Conservation (phyloP, 2,888 invertebrate genomes). For the Dasypolia templi region DNA sequence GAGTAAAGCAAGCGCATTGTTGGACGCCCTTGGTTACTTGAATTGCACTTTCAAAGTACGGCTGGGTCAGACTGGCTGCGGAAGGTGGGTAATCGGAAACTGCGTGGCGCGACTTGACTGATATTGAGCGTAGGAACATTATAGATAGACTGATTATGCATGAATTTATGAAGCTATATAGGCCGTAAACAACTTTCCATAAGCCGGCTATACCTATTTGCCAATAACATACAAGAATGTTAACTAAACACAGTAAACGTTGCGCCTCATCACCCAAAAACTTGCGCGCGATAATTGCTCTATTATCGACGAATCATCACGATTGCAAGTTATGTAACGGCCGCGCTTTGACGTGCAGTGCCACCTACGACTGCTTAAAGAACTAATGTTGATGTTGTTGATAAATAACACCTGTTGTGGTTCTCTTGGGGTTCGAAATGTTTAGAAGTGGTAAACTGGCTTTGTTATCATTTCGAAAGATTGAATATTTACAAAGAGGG, state of each 20-base stretch:
- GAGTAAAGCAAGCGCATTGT: neutral
- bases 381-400: constrained; percentile 68
- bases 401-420: constrained; percentile 76
- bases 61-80: too few species aligned
- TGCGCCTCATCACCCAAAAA: constrained; percentile 22
- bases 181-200: constrained; percentile 24
- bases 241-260: constrained; percentile 28
- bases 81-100: neutral
- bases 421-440: constrained; percentile 48
- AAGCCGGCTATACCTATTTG: constrained; percentile 1
- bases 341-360: constrained; percentile 35
- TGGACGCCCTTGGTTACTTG: neutral
- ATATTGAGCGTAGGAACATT: neutral
- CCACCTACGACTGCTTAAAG: constrained; percentile 41
- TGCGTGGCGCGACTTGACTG: neutral
- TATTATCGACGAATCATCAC: constrained; percentile 37
- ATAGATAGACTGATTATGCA: neutral
- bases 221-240: constrained; percentile 24
- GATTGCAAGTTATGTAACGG: constrained; percentile 47
- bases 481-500: neutral
- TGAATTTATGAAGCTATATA: neutral
- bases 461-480: neutral
- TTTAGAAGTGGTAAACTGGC: constrained; percentile 60
- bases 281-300: constrained; percentile 30
- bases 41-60: neutral